These are phyloP conservation scores for Drosophila baimaii DNA, from an alignment of 1,140 invertebrate species.

Conservation along the genomic window DNA sequence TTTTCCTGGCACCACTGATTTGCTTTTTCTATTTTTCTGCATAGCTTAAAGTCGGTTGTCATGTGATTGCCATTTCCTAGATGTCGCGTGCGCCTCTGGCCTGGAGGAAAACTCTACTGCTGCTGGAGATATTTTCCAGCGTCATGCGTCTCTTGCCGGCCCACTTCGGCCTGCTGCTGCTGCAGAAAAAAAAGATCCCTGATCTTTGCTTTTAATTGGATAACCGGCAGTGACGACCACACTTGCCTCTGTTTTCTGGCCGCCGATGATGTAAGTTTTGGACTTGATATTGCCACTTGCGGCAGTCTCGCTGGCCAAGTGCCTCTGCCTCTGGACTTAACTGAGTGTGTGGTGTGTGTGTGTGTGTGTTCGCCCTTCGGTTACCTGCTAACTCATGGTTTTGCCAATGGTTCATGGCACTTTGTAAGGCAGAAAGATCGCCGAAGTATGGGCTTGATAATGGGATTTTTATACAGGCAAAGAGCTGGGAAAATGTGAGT, in stretches of 20 bases:
- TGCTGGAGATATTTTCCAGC: slow-evolving; percentile 24
- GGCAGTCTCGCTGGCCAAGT: slow-evolving; percentile 43
- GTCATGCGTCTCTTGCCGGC: slow-evolving; percentile 34
- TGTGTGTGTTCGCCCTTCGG: slow-evolving; percentile 34
- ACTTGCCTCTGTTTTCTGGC: slow-evolving; percentile 39
- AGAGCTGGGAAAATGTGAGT: slow-evolving; percentile 3
- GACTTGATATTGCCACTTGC: slow-evolving; percentile 79
- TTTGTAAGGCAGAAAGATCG: slow-evolving; percentile 27
- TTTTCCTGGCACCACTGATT: slow-evolving; percentile 2
- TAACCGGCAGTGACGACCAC: slow-evolving; percentile 63
- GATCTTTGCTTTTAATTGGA: slow-evolving; percentile 80
- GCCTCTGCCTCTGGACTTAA: slow-evolving; percentile 1
- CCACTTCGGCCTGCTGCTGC: slow-evolving; percentile 54
- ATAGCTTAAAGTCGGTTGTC: slow-evolving; percentile 50
- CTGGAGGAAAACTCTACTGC: slow-evolving; percentile 10
- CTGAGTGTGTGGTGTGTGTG: not conserved
- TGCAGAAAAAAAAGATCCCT: slow-evolving; percentile 76
- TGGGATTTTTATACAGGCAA: slow-evolving; percentile 27
- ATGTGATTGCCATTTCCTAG: slow-evolving; percentile 69
- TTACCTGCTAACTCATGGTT: slow-evolving; percentile 41
- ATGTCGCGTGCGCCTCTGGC: slow-evolving; percentile 73
- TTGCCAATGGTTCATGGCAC: slow-evolving; percentile 38
- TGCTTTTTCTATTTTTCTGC: slow-evolving; percentile 48
- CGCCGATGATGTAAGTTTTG: slow-evolving; percentile 71
- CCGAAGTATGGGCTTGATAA: slow-evolving; percentile 23